These are phyloP conservation scores for Artemia sinica DNA, from an alignment of 2,888 invertebrate genomes.

Conservation along the genomic window DNA sequence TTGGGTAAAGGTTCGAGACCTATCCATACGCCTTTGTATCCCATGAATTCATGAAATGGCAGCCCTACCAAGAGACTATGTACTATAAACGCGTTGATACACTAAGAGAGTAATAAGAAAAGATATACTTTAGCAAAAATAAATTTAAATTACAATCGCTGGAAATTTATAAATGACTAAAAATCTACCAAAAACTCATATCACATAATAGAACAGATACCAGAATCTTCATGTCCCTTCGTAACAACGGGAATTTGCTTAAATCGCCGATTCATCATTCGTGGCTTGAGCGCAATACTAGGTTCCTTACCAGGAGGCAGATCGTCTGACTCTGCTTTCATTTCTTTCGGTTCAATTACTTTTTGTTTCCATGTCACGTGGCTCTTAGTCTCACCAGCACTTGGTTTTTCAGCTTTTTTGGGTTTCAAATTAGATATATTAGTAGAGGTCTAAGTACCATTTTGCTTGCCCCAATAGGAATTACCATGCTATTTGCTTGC, in stretches of 20 bases:
- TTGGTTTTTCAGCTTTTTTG: neutral
- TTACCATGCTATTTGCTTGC: too few relatives aligned
- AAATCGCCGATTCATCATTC: constrained; percentile 45
- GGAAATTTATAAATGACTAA: too few relatives aligned
- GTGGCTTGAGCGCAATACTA: constrained; percentile 39
- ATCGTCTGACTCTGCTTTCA: neutral
- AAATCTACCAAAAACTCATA: neutral
- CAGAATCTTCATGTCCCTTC: constrained; percentile 62
- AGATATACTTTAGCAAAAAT: too few relatives aligned
- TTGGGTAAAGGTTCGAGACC: too few relatives aligned
- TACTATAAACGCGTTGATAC: too few relatives aligned
- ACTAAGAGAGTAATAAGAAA: too few relatives aligned
- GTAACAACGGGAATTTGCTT: constrained; percentile 50
- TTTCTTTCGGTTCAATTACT: neutral
- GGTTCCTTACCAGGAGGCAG: neutral
- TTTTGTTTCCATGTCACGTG: neutral
- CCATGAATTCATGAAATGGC: too few relatives aligned
- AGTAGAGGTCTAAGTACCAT: too few relatives aligned
- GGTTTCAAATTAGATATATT: neutral
- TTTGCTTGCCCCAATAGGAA: too few relatives aligned
- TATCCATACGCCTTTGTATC: too few relatives aligned
- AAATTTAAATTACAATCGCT: too few relatives aligned
- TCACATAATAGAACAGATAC: constrained; percentile 52
- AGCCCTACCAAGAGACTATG: too few relatives aligned
- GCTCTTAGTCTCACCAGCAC: neutral